Evolutionary conservation across 1,140 invertebrate genomes (phyloP).

Genomic region (Cylas formicarius): DNA sequence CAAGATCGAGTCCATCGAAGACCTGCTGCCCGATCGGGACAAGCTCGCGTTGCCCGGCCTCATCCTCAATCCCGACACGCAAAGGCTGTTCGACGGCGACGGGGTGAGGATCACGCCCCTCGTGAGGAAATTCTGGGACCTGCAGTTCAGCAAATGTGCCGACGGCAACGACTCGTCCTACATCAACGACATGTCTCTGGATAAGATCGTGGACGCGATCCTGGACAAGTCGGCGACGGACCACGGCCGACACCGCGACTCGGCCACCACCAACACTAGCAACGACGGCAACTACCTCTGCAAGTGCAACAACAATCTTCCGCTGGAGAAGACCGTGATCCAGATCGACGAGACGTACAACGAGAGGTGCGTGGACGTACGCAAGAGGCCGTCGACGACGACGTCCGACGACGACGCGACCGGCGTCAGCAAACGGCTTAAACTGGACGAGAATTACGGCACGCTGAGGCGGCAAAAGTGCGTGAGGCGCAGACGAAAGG

Average conservation of each 20-base stretch:
- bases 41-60: conserved; percentile 16
- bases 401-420: conserved; percentile 8
- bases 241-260: conserved; percentile 11
- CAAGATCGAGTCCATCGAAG: conserved; percentile 44
- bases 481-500: conserved; percentile 28
- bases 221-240: conserved; percentile 30
- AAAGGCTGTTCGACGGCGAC: conserved; percentile 10
- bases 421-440: conserved; percentile 13
- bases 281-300: conserved; percentile 29
- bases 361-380: conserved; percentile 36
- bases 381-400: conserved; percentile 26
- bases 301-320: conserved; percentile 28
- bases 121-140: conserved; percentile 36
- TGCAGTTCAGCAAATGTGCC: conserved; percentile 29
- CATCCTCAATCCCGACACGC: conserved; percentile 1
- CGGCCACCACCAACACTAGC: conserved; percentile 15
- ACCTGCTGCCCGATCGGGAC: conserved; percentile 47
- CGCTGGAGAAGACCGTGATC: conserved; percentile 36
- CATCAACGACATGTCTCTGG: conserved; percentile 39
- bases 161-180: conserved; percentile 30
- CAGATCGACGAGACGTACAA: conserved; percentile 37
- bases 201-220: conserved; percentile 38
- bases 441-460: conserved; percentile 22
- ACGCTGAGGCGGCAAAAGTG: conserved; percentile 37
- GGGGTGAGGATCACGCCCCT: conserved; percentile 37